These are phyloP conservation scores for Cotesia chilonis DNA, from an alignment of 1,140 invertebrate species.

Conservation along the genomic window DNA sequence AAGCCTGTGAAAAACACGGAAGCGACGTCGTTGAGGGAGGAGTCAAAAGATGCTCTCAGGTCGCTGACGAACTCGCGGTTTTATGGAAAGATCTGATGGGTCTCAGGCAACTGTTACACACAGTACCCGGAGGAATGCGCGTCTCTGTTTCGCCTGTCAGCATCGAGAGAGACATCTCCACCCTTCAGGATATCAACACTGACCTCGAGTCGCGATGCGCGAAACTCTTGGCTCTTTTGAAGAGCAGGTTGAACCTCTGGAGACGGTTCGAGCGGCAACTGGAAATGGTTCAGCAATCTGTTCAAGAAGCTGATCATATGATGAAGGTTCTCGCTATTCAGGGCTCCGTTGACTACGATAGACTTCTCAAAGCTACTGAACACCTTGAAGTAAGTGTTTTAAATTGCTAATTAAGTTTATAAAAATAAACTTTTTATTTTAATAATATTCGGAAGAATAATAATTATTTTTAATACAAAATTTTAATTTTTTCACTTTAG, in stretches of 20 bases:
- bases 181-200: conserved; percentile 76
- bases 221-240: conserved; percentile 71
- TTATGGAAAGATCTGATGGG: conserved; percentile 81
- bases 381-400: conserved; percentile 74
- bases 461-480: too few species aligned
- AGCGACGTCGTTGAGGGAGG: conserved; percentile 77
- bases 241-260: conserved; percentile 75
- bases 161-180: conserved; percentile 78
- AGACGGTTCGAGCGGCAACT: conserved; percentile 77
- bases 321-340: conserved; percentile 82
- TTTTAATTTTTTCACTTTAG: too few species aligned
- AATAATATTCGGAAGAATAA: too few species aligned
- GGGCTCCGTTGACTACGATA: conserved; percentile 82
- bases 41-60: conserved; percentile 72
- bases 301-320: conserved; percentile 85
- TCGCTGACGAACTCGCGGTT: conserved; percentile 71
- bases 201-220: conserved; percentile 74
- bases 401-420: too few species aligned
- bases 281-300: conserved; percentile 79
- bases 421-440: too few species aligned
- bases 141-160: conserved; percentile 78
- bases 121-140: conserved; percentile 75
- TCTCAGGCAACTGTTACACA: conserved; percentile 77
- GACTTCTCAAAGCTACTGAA: conserved; percentile 81
- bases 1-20: conserved; percentile 73